Evolutionary conservation across 2,888 invertebrate species (phyloP).

Genomic region (Lithophane leautieri): DNA sequence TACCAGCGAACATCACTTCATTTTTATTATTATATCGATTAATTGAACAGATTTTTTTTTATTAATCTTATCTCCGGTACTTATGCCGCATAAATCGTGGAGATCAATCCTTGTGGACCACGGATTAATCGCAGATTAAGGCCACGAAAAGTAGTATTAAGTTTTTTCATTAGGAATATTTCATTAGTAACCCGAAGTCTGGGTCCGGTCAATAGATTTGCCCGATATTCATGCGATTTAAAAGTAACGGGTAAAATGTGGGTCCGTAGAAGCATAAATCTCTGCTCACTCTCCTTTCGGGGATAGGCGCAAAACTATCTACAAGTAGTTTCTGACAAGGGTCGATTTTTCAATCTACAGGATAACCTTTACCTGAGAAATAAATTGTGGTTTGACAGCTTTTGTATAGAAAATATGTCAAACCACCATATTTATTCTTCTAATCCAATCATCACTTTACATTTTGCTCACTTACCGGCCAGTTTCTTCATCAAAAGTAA

Average conservation of each 20-base stretch:
- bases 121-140: background rate
- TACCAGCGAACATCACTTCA: no score
- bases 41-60: background rate
- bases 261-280: background rate
- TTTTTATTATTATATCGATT: no score
- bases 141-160: background rate
- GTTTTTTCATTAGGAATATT: background rate
- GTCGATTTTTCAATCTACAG: background rate
- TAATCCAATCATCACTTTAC: no score
- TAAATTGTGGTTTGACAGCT: background rate
- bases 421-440: no score
- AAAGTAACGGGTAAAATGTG: background rate
- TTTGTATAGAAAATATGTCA: background rate
- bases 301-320: background rate
- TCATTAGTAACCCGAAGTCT: no score
- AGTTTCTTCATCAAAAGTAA: no score
- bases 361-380: background rate
- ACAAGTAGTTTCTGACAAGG: background rate
- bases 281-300: background rate
- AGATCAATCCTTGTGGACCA: background rate
- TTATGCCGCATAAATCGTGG: background rate
- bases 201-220: background rate
- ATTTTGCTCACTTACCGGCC: no score
- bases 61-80: background rate
- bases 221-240: no score